Base-by-base conservation (phyloP, 2,888 invertebrate genomes). In the Petrophora chlorosata region DNA sequence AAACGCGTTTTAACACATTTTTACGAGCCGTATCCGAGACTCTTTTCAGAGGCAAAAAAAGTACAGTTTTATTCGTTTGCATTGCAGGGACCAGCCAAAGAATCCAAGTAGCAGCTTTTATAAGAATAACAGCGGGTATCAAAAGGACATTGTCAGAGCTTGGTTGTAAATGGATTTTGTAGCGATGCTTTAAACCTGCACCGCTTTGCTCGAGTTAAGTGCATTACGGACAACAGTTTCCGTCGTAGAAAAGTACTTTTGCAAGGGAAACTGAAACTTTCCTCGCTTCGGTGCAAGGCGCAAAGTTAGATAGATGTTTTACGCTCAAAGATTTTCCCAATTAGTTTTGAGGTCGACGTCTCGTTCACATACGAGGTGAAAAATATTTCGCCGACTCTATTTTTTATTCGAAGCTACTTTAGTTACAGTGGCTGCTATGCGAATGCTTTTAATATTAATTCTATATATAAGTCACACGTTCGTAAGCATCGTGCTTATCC, bases 121-220 rank as follows among this genome's bases (percentile, higher is more conserved):
- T 50, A 65, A 67, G 63, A 47, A 61, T 60, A 65, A 67, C 54
- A 65, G 62, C 62, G 60, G 63, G 8, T 63, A 64, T 63, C 56
- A 65, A 73, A 71, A 68, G 62, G 51, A 66, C 61, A 67, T 67
- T 64, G 65, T 65, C 64, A 59, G 63, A 61, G 69, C 66, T 33
- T 65, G 51, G 59, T 69, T 66, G 61, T 70, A 71, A 78, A 70
- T 71, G 63, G 65, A 73, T 76, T 76, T 71, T 60, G 62, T 61
- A 67, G 66, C 66, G 70, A 66, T 63, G 60, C 64, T 67, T 61
- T 64, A 63, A 63, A 59, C 63, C 60, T 61, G 60, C 43, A 39
- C 43, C 59, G 56, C 52, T 61, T 66, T 66, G 56, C 61, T 61
- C 32, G 43, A 50, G 39, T 29, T 54, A 62, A 61, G 59, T 58